Percentiles rank a stretch among this genome's conserved stretches.
phyloP scores from a whole-genome alignment of 2,888 invertebrate genomes.

The Rugalucina vietnamica region DNA sequence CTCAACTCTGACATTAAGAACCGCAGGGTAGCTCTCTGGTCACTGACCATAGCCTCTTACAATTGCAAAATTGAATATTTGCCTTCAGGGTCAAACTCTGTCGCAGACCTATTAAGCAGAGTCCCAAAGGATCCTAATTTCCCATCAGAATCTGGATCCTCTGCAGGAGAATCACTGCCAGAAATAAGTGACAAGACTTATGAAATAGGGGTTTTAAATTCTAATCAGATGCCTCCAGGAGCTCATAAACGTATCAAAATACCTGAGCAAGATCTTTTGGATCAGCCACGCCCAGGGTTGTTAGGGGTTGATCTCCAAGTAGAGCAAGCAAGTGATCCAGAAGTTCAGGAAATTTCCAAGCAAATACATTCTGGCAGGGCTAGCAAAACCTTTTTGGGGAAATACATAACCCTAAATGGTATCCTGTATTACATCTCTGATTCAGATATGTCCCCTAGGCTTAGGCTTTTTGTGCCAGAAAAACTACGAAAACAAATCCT shows the following conservation, averaged over 20 bases:
- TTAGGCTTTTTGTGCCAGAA: not conserved
- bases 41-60: conserved; percentile 20
- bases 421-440: not conserved
- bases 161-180: not conserved
- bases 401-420: not conserved
- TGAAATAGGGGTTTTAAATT: not conserved
- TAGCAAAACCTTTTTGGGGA: not conserved
- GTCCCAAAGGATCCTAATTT: not conserved
- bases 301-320: not conserved
- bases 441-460: not conserved
- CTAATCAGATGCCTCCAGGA: not conserved
- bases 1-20: conserved; percentile 47
- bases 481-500: not conserved
- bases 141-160: not conserved
- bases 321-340: not conserved
- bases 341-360: not conserved
- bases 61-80: conserved; percentile 23
- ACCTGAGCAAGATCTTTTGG: not conserved
- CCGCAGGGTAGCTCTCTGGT: conserved; percentile 36
- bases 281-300: not conserved
- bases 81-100: conserved; percentile 1
- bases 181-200: conserved; percentile 4
- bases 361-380: not conserved
- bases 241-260: not conserved
- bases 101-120: conserved; percentile 2